Percentiles rank a stretch among this genome's conserved stretches.
phyloP scores from a whole-genome alignment of 2,888 invertebrate genomes.

The Brachyopa scutellaris region DNA sequence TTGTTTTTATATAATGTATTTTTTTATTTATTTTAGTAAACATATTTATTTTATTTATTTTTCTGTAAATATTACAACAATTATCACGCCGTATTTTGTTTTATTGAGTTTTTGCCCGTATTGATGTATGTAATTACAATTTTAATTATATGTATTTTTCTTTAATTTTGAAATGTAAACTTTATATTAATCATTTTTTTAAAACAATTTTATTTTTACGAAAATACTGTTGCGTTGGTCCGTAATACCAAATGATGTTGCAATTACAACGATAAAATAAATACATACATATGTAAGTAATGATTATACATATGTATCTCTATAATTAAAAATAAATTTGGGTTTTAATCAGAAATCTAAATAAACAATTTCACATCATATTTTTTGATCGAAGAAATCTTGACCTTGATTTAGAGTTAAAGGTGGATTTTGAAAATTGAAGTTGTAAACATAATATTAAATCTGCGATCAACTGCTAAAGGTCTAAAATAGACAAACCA shows the following conservation, averaged over 20 bases:
- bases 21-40: conserved; percentile 27
- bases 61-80: conserved; percentile 69
- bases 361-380: too few relatives aligned
- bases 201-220: background rate
- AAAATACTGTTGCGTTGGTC: conserved; percentile 17
- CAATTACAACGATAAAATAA: background rate
- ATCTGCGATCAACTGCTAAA: too few relatives aligned
- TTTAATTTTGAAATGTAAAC: conserved; percentile 12
- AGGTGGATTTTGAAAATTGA: too few relatives aligned
- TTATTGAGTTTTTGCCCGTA: conserved; percentile 51
- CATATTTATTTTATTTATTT: conserved; percentile 12
- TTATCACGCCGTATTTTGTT: conserved; percentile 64
- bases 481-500: too few relatives aligned
- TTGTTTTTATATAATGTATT: conserved; percentile 17
- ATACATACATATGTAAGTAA: too few relatives aligned
- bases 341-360: too few relatives aligned
- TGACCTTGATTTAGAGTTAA: too few relatives aligned
- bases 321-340: too few relatives aligned
- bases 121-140: conserved; percentile 14
- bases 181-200: background rate
- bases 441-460: too few relatives aligned
- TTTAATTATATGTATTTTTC: background rate
- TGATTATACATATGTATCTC: too few relatives aligned
- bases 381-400: too few relatives aligned
- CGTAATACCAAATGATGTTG: background rate